Evolutionary conservation across 2,113 vertebrate species (phyloP).

Genomic region (Xenus cinereus): DNA sequence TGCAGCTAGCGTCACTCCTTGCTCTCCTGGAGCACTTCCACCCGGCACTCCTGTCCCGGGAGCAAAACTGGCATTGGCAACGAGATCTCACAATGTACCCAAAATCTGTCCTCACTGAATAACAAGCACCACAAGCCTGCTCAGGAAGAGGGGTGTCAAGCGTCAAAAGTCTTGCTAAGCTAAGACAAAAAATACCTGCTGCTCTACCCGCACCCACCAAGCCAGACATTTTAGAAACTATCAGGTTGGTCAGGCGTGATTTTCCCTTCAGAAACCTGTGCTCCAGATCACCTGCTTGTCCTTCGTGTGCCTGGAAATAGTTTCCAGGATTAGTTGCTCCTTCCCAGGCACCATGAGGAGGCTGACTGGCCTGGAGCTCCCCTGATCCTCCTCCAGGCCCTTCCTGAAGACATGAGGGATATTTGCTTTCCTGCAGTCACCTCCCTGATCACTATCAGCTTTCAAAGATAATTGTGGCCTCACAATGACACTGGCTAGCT

Average conservation of each 20-base stretch:
- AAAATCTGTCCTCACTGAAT: neutral
- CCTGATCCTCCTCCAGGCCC: neutral
- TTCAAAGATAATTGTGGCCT: neutral
- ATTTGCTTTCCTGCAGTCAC: neutral
- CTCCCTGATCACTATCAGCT: neutral
- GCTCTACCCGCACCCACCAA: neutral
- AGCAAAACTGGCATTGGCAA: neutral
- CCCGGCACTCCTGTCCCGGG: neutral
- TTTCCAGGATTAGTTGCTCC: neutral
- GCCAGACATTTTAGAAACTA: neutral
- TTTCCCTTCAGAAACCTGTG: neutral
- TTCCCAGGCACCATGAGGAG: fast-evolving
- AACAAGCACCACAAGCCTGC: neutral
- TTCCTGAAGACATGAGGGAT: neutral
- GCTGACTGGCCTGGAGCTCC: neutral
- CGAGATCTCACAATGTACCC: neutral
- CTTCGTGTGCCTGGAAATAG: neutral
- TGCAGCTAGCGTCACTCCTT: neutral
- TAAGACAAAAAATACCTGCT: neutral
- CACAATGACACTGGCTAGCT: neutral
- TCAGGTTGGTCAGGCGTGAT: neutral
- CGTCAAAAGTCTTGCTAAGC: neutral
- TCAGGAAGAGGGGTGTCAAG: neutral
- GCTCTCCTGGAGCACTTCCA: neutral
- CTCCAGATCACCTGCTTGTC: neutral